phyloP scores from a whole-genome alignment of 1,140 invertebrate species.

The Schlechtendalia chinensis region DNA sequence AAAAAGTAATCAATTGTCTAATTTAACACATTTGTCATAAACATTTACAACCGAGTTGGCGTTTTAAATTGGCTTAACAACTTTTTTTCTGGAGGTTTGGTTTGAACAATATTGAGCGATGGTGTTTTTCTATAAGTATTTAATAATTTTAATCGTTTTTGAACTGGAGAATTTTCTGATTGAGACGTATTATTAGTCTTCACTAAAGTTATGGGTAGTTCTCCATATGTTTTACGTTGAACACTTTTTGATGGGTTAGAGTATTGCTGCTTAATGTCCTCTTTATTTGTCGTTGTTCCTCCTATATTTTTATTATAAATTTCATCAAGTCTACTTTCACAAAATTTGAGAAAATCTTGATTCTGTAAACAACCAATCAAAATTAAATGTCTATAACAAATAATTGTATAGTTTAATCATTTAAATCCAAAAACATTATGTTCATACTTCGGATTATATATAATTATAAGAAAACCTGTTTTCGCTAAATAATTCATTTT shows the following conservation, averaged over 20 bases:
- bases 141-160: slow-evolving; percentile 31
- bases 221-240: not conserved
- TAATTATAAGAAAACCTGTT: too few species aligned
- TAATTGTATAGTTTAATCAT: too few species aligned
- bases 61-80: slow-evolving; percentile 28
- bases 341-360: slow-evolving; percentile 29
- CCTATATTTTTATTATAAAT: not conserved
- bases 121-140: slow-evolving; percentile 40
- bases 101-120: slow-evolving; percentile 37
- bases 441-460: too few species aligned
- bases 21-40: too few species aligned
- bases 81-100: slow-evolving; percentile 35
- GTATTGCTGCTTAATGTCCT: not conserved
- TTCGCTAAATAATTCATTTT: too few species aligned
- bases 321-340: slow-evolving; percentile 27
- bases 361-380: slow-evolving; percentile 7
- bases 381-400: not conserved
- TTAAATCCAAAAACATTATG: too few species aligned
- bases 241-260: not conserved
- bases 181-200: not conserved
- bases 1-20: too few species aligned
- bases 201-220: not conserved
- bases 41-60: slow-evolving; percentile 6
- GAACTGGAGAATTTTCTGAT: slow-evolving; percentile 24
- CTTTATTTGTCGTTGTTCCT: not conserved